phyloP scores from a whole-genome alignment of 1,140 invertebrate genomes.

The Anoplophora glabripennis region DNA sequence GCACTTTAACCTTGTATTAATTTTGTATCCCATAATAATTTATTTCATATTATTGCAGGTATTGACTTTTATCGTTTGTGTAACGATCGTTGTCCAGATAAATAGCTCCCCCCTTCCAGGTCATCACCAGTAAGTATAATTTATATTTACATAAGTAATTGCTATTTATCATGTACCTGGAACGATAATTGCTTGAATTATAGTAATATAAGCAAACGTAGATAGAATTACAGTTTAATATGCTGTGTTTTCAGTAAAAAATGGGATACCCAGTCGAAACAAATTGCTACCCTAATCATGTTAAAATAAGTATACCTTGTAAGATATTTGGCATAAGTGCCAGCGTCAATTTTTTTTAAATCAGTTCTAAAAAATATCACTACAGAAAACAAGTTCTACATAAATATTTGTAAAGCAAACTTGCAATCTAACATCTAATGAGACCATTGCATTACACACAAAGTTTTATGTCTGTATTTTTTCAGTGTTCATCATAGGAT shows the following conservation, averaged over 20 bases:
- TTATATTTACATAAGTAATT: conserved; percentile 1
- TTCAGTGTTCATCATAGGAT: conserved; percentile 41
- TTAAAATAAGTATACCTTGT: too few species aligned
- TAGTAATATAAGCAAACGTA: not conserved
- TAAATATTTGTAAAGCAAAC: too few species aligned
- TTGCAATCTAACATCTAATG: too few species aligned
- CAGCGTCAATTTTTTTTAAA: too few species aligned
- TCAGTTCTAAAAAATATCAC: too few species aligned
- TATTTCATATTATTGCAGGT: not conserved
- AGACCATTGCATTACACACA: not conserved
- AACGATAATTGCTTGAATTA: not conserved
- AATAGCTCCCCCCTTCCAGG: not conserved
- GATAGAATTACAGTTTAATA: too few species aligned
- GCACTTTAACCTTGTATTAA: not conserved
- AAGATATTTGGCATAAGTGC: too few species aligned
- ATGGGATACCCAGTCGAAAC: too few species aligned
- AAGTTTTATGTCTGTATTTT: conserved; percentile 10
- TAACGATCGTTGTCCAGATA: not conserved
- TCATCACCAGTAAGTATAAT: conserved; percentile 12
- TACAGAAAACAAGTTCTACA: too few species aligned
- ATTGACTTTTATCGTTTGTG: not conserved
- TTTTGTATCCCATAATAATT: not conserved
- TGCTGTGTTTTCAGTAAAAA: too few species aligned
- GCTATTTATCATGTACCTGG: not conserved
- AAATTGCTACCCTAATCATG: too few species aligned